phyloP scores from a whole-genome alignment of 1,140 invertebrate species.

The Orius laevigatus region DNA sequence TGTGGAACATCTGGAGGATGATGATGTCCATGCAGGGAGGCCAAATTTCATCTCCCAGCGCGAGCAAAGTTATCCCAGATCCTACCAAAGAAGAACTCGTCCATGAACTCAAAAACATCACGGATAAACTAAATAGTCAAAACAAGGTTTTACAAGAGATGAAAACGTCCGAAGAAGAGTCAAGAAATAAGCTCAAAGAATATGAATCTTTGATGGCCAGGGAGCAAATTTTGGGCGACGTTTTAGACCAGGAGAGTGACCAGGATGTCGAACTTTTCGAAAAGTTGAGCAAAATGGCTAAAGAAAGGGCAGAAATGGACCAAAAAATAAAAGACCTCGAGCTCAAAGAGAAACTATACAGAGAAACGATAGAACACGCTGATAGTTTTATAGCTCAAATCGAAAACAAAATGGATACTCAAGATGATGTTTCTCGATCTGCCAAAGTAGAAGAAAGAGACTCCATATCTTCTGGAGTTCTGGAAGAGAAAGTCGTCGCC shows the following conservation, averaged over 20 bases:
- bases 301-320: constrained; percentile 20
- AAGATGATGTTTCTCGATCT: no score
- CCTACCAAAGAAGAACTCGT: constrained; percentile 11
- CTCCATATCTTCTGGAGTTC: background rate
- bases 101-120: constrained; percentile 8
- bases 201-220: constrained; percentile 3
- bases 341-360: constrained; percentile 40
- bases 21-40: constrained; percentile 15
- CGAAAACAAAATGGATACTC: constrained; percentile 41
- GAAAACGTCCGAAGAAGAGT: constrained; percentile 11
- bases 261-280: constrained; percentile 13
- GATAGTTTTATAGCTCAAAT: constrained; percentile 55
- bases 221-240: background rate
- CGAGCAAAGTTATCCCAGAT: no score
- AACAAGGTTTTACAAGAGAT: constrained; percentile 10
- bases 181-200: constrained; percentile 10
- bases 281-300: constrained; percentile 14
- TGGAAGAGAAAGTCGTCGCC: constrained; percentile 13
- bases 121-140: constrained; percentile 29
- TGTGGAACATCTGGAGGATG: constrained; percentile 37
- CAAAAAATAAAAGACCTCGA: constrained; percentile 24
- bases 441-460: constrained; percentile 11
- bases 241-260: background rate
- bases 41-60: background rate
- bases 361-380: constrained; percentile 53